Conservation (phyloP, 2,113 vertebrate species). For the Mustelus asterias region DNA sequence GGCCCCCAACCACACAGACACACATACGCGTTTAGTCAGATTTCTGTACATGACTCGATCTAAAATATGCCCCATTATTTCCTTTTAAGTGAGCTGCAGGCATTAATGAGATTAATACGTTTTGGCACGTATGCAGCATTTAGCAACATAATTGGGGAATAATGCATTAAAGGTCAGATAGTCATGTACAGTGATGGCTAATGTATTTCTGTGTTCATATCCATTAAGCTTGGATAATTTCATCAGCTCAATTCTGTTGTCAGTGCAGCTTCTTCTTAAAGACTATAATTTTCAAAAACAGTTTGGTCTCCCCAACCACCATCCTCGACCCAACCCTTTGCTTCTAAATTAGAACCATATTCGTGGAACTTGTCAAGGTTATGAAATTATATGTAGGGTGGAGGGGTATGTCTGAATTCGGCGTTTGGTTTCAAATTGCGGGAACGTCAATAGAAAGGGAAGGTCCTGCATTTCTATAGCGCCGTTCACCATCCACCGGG, state of each 20-base stretch:
- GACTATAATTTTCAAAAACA: neutral
- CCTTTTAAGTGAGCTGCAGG: conserved; percentile 30
- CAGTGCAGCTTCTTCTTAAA: conserved; percentile 17
- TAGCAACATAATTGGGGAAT: conserved; percentile 34
- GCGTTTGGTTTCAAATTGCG: neutral
- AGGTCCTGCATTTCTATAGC: neutral
- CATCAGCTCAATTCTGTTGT: conserved; percentile 17
- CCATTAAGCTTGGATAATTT: conserved; percentile 4
- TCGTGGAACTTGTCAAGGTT: neutral
- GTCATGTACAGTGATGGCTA: conserved; percentile 7
- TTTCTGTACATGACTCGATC: neutral
- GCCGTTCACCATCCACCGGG: neutral
- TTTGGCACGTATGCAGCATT: conserved; percentile 34
- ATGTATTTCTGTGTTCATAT: conserved; percentile 29
- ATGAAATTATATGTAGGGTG: neutral
- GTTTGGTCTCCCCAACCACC: neutral
- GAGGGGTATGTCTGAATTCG: neutral
- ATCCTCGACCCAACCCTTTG: neutral
- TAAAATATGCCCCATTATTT: conserved; percentile 28
- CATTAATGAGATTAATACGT: conserved; percentile 34
- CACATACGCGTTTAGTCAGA: neutral
- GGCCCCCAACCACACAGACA: no score
- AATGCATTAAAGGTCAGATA: conserved; percentile 36
- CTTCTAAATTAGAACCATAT: neutral
- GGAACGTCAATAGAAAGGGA: neutral